Evolutionary conservation across 2,113 vertebrate species (phyloP).

Genomic region (Melanocharis versteri): DNA sequence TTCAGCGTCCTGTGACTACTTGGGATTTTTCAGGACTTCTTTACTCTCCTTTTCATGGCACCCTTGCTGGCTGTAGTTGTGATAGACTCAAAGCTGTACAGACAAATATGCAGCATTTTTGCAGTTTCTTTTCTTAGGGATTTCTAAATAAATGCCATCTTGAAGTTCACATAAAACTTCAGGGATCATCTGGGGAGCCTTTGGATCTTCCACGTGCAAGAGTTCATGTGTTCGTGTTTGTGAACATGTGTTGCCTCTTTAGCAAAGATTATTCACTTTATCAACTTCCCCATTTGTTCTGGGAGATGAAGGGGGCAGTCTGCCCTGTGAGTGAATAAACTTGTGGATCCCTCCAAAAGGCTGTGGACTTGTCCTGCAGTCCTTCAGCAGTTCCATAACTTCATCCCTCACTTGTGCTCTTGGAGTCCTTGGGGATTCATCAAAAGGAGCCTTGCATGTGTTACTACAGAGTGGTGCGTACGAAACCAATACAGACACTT

Average conservation of each 20-base stretch:
- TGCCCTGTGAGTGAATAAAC: not conserved
- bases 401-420: not conserved
- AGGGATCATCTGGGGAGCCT: not conserved
- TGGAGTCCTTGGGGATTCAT: not conserved
- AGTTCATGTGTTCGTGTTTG: not conserved
- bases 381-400: not conserved
- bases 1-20: not conserved
- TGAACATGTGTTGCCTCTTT: not conserved
- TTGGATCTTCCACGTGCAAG: not conserved
- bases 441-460: not conserved
- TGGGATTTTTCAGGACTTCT: not conserved
- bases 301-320: not conserved
- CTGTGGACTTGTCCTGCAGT: not conserved
- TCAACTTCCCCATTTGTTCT: not conserved
- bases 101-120: not conserved
- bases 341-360: not conserved
- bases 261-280: not conserved
- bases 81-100: not conserved
- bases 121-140: not conserved
- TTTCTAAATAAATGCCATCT: not conserved
- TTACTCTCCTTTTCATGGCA: not conserved
- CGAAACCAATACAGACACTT: not conserved
- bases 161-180: not conserved
- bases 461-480: not conserved
- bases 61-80: not conserved